Base-by-base conservation (phyloP, 2,113 vertebrate species). In the Ptyas mucosa region DNA sequence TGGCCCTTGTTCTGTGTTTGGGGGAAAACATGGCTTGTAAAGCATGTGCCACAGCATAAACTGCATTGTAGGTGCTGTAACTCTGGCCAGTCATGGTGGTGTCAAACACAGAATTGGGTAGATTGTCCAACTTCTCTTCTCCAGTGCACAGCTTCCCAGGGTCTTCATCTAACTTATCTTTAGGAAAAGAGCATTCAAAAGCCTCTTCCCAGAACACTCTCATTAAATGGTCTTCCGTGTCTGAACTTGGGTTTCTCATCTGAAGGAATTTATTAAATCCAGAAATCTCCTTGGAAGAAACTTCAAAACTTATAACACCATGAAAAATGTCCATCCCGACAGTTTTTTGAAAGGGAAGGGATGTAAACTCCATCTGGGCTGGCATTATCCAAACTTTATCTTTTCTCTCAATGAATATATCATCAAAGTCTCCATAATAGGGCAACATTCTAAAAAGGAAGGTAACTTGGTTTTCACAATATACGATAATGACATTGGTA, bases 191-290 rank as follows among this genome's bases (percentile, higher is more conserved):
- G 0, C 61, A 64, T 12, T 85, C 12, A 85, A 91, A 91, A 24
- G 20, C 75, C 6, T 55, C 3, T 20, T 91, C 81, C 90, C 90
- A 91, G 10, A 91, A 91, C 1, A 46, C 15, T 26, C 75, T 46
- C 23, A 86, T 29, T 20, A 91, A 91, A 26, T 18, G 34, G 43
- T 91, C 90, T 57, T 91, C 53, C 12, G 21, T n/a, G 23, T n/a
- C 90, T 29, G 34, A 46, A 6, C 1, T 26, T 18, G 81, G 90
- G 8, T 49, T 86, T 57, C 81, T 46, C 14, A 5, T 86, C 26
- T 86, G 75, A 86, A 91, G 24, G 85, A 91, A 91, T 55, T 46
- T 46, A 39, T n/a, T 23, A 39, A 91, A 91, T 21, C 75, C 90
- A 8, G 11, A 29, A 8, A 57, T 24, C 3, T 57, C 39, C 39